Percentiles rank a stretch among this genome's conserved stretches.
Evolutionary conservation across 2,797 vertebrate genomes (phyloP).

Genomic region (Sebastes diaconus): DNA sequence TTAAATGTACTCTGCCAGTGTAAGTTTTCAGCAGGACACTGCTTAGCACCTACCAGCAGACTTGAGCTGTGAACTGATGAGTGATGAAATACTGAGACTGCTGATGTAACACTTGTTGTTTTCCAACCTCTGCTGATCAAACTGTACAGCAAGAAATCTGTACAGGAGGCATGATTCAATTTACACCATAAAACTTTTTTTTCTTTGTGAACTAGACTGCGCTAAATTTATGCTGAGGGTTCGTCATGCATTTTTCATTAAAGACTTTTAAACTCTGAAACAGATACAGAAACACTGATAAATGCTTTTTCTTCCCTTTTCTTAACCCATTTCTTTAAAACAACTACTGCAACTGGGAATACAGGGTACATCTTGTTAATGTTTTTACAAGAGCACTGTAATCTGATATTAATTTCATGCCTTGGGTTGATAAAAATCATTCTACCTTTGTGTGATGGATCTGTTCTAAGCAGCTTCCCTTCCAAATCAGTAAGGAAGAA

Average conservation of each 20-base stretch:
- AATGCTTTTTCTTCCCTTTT: neutral
- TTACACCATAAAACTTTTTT: neutral
- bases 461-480: neutral
- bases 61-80: constrained; percentile 35
- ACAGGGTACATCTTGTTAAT: neutral
- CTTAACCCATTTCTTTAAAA: neutral
- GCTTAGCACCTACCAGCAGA: constrained; percentile 1
- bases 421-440: neutral
- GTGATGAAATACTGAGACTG: constrained; percentile 51
- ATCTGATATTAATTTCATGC: neutral
- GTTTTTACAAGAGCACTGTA: neutral
- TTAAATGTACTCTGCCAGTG: neutral
- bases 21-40: constrained; percentile 21
- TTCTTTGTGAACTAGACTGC: neutral
- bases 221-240: neutral
- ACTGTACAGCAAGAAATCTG: constrained; percentile 14
- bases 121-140: constrained; percentile 44
- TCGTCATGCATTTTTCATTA: constrained; percentile 36
- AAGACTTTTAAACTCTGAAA: constrained; percentile 2
- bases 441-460: neutral
- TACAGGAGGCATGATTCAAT: constrained; percentile 6
- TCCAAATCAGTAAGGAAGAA: neutral
- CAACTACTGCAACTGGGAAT: neutral
- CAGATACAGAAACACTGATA: neutral
- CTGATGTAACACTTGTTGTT: constrained; percentile 54